phyloP scores from a whole-genome alignment of 2,113 vertebrate genomes.

The Sminthopsis crassicaudata region DNA sequence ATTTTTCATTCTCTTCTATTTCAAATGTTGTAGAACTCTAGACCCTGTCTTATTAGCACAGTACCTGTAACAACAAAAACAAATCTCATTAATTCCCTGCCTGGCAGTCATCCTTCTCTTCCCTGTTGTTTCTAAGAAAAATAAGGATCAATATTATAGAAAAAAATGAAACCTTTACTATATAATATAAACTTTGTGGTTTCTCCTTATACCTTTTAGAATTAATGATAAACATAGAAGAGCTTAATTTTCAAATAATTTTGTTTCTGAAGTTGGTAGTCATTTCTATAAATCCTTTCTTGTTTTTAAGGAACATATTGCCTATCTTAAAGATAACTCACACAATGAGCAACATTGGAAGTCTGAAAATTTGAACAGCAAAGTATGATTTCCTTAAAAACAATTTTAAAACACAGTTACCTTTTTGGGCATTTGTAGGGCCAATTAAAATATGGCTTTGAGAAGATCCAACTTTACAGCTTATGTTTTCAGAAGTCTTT shows the following conservation, averaged over 20 bases:
- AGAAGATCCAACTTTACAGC: background rate
- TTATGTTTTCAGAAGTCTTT: background rate
- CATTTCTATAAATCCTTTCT: background rate
- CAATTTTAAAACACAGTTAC: background rate
- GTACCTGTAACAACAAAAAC: background rate
- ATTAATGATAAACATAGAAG: background rate
- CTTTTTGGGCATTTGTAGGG: background rate
- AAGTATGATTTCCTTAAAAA: background rate
- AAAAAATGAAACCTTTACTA: background rate
- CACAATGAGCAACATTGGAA: background rate
- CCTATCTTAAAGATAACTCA: background rate
- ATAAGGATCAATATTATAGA: background rate
- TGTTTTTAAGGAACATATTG: background rate
- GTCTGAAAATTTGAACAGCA: background rate
- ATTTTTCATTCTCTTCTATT: conserved; percentile 2
- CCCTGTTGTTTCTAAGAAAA: background rate
- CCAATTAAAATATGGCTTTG: background rate
- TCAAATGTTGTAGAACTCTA: conserved; percentile 23
- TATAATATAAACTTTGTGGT: background rate
- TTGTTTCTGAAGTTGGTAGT: fast-evolving
- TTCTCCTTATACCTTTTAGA: background rate
- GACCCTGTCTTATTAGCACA: background rate
- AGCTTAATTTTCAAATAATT: background rate
- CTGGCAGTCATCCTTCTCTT: background rate
- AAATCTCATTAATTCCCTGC: background rate